Percentiles rank a stretch among this genome's conserved stretches.
phyloP scores from a whole-genome alignment of 1,140 invertebrate genomes.

The Elymnias hypermnestra region DNA sequence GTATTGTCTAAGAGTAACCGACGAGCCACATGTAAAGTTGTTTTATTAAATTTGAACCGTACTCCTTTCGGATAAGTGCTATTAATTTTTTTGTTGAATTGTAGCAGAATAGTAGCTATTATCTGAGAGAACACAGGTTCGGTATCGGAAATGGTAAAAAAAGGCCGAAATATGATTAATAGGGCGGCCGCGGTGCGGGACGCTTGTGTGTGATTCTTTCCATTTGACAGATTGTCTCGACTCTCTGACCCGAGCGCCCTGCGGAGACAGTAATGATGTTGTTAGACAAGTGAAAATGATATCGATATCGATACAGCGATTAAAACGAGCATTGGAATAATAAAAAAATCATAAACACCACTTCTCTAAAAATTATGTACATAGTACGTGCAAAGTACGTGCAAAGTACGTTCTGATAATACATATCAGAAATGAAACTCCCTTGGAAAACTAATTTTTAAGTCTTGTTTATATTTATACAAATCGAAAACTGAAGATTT shows the following conservation, averaged over 20 bases:
- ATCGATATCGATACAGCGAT: constrained; percentile 56
- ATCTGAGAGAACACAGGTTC: constrained; percentile 64
- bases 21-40: constrained; percentile 22
- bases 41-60: constrained; percentile 25
- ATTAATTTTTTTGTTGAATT: constrained; percentile 25
- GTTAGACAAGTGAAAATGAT: too few species aligned
- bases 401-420: too few species aligned
- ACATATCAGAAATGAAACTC: too few species aligned
- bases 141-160: constrained; percentile 68
- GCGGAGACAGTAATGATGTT: constrained; percentile 59
- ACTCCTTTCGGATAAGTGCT: constrained; percentile 9
- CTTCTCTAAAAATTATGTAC: too few species aligned
- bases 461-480: too few species aligned
- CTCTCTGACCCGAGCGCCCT: constrained; percentile 67
- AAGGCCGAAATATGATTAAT: constrained; percentile 72
- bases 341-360: too few species aligned
- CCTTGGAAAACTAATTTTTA: too few species aligned
- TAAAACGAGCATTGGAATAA: too few species aligned
- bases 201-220: constrained; percentile 69
- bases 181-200: constrained; percentile 52
- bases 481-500: too few species aligned
- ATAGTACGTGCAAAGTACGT: too few species aligned
- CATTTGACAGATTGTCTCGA: constrained; percentile 73
- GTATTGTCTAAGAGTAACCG: constrained; percentile 56
- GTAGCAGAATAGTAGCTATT: constrained; percentile 67